phyloP scores from a whole-genome alignment of 1,140 invertebrate species.

The Drosophila ohnishii region DNA sequence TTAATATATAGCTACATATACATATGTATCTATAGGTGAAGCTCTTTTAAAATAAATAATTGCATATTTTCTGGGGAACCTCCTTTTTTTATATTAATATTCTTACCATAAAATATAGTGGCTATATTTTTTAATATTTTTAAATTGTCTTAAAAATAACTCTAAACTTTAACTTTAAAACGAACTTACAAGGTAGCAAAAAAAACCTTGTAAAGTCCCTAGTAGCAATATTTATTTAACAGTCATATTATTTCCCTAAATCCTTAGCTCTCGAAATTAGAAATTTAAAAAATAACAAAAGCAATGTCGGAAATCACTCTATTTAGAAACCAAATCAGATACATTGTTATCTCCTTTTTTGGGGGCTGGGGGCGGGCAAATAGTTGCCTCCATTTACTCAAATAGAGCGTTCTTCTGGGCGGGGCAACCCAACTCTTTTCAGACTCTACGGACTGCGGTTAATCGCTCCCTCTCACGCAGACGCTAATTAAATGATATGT shows the following conservation, averaged over 20 bases:
- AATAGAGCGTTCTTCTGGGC: not conserved
- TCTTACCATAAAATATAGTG: too few species aligned
- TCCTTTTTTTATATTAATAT: too few species aligned
- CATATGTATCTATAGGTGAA: too few species aligned
- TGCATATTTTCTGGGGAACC: not conserved
- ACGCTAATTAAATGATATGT: slow-evolving; percentile 46
- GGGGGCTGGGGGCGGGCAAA: not conserved
- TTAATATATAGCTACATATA: too few species aligned
- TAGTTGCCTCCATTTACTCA: slow-evolving; percentile 1
- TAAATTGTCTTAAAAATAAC: too few species aligned
- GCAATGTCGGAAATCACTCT: not conserved
- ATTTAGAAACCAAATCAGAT: slow-evolving; percentile 1
- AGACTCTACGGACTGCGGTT: not conserved
- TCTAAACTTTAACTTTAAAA: too few species aligned
- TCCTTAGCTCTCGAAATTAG: not conserved
- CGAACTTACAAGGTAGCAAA: too few species aligned
- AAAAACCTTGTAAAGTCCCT: too few species aligned
- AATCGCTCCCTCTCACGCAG: slow-evolving; percentile 25
- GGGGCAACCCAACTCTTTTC: not conserved
- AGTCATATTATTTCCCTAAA: not conserved
- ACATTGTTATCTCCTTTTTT: not conserved
- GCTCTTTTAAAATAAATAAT: not conserved
- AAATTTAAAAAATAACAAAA: not conserved
- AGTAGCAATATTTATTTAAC: not conserved
- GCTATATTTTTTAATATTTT: too few species aligned